A percentile compares a stretch with the other conserved stretches of the same genome.
Conservation (phyloP, 1,140 invertebrate genomes). For the Triops longicaudatus region DNA sequence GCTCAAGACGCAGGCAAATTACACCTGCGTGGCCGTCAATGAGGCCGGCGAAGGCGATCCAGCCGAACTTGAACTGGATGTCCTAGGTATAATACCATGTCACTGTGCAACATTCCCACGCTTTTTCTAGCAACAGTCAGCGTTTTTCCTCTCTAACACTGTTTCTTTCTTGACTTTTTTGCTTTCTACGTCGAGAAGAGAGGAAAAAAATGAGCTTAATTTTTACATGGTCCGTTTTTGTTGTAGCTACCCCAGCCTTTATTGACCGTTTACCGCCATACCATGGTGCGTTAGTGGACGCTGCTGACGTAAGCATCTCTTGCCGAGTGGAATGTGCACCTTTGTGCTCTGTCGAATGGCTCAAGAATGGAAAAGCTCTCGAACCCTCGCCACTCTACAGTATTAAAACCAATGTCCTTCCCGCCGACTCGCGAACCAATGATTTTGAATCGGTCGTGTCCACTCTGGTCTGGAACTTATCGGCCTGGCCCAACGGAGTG, state of each 20-base stretch:
- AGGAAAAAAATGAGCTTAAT: background rate
- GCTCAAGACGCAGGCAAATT: constrained; percentile 71
- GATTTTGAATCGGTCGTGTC: constrained; percentile 81
- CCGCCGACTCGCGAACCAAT: constrained; percentile 42
- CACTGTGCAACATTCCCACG: background rate
- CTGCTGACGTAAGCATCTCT: constrained; percentile 63
- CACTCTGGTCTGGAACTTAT: constrained; percentile 71
- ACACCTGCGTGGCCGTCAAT: constrained; percentile 74
- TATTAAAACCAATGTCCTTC: constrained; percentile 38
- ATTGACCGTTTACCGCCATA: constrained; percentile 72
- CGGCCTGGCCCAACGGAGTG: constrained; percentile 63
- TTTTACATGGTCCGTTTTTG: constrained; percentile 17
- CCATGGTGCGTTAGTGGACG: constrained; percentile 64
- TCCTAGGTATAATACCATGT: constrained; percentile 53
- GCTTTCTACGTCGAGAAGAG: background rate
- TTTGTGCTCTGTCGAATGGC: constrained; percentile 68
- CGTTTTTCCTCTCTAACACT: background rate
- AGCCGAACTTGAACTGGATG: constrained; percentile 62
- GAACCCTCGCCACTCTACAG: constrained; percentile 54
- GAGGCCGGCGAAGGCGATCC: constrained; percentile 65
- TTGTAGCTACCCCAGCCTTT: constrained; percentile 69
- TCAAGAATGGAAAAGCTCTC: constrained; percentile 53
- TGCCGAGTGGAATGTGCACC: constrained; percentile 84
- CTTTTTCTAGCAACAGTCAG: constrained; percentile 5
- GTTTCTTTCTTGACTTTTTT: constrained; percentile 20